Conservation (phyloP, 2,888 invertebrate species). For the Hipparchia sbordonii region DNA sequence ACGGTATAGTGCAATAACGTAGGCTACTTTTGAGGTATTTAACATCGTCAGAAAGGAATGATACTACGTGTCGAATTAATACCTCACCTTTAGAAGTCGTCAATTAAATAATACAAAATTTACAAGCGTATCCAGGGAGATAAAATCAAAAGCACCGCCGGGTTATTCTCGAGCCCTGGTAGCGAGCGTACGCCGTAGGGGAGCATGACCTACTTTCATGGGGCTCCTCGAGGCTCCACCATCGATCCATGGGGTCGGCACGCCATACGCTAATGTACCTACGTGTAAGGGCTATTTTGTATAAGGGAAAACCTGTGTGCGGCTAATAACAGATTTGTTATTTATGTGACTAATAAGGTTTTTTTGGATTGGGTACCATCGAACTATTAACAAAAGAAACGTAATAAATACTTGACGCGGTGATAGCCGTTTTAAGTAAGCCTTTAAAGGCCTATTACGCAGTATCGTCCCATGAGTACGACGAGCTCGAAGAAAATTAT, state of each 20-base stretch:
- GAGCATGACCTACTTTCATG: slow-evolving; percentile 75
- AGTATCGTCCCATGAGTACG: too few relatives aligned
- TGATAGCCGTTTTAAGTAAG: too few relatives aligned
- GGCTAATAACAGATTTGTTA: slow-evolving; percentile 31
- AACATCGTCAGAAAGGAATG: too few relatives aligned
- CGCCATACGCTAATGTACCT: slow-evolving; percentile 32
- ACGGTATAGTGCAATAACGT: too few relatives aligned
- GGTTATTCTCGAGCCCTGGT: slow-evolving; percentile 57
- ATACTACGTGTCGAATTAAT: neutral
- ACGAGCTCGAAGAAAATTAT: too few relatives aligned
- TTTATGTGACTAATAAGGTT: neutral
- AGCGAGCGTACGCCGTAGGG: slow-evolving; percentile 63
- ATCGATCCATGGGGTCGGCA: slow-evolving; percentile 67
- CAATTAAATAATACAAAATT: slow-evolving; percentile 14
- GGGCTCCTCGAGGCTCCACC: slow-evolving; percentile 63
- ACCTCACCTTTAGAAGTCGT: neutral
- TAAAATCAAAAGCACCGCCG: slow-evolving; percentile 44
- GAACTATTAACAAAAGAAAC: too few relatives aligned
- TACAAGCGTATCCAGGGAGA: slow-evolving; percentile 37
- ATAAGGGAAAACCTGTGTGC: slow-evolving; percentile 32
- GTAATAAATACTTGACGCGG: too few relatives aligned
- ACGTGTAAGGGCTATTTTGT: slow-evolving; percentile 34
- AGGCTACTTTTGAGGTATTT: too few relatives aligned
- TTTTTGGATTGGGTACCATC: too few relatives aligned
- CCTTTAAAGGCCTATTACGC: too few relatives aligned